Evolutionary conservation across 2,888 invertebrate genomes (phyloP), one percentile per base, ranked within the genome.

Genomic region (Cabera pusaria): DNA sequence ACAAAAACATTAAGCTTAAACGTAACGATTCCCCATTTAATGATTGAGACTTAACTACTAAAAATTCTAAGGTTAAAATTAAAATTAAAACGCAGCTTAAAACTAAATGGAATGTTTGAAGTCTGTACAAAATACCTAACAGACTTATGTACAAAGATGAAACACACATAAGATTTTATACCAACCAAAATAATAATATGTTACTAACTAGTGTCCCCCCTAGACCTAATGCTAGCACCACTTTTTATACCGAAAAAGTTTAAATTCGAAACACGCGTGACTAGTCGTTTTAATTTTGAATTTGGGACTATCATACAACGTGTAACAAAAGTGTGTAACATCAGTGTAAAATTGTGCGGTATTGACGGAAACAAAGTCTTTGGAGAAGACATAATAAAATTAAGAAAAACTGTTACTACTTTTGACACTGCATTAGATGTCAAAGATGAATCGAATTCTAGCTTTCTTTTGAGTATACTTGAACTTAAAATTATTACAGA

Each of bases 21-120:
- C 88, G 88, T 88, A 88, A 86, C 86, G 77, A 81, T 88, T 87
- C 86, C 88, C 88, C 88, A 60, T 74, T 74, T 49, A 59, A 60
- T 72, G 49, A 61, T 57, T 62, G 50, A 60, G 29, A 57, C 42
- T 56, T 68, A 64, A 45, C 26, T 37, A 37, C 19, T 50, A 42
- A 11, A 38, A 36, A 12, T 14, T 22, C 47, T 50, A 56, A 5
- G 34, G 44, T 48, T 52, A 50, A 55, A 49, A 61, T 17, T 44
- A n/a, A n/a, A n/a, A 42, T 28, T 41, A 25, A 36, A 46, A 53
- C 50, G 44, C 48, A 39, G 24, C 35, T 48, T 46, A 48, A 6
- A 41, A 27, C 46, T 53, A 52, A 67, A 49, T 77, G 77, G 78
- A 78, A 78, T 78, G 77, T 73, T 64, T 59, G 64, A 67, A 71